A percentile compares a stretch with the other conserved stretches of the same genome.
Evolutionary conservation across 1,140 invertebrate species (phyloP).

Genomic region (Manduca sexta): DNA sequence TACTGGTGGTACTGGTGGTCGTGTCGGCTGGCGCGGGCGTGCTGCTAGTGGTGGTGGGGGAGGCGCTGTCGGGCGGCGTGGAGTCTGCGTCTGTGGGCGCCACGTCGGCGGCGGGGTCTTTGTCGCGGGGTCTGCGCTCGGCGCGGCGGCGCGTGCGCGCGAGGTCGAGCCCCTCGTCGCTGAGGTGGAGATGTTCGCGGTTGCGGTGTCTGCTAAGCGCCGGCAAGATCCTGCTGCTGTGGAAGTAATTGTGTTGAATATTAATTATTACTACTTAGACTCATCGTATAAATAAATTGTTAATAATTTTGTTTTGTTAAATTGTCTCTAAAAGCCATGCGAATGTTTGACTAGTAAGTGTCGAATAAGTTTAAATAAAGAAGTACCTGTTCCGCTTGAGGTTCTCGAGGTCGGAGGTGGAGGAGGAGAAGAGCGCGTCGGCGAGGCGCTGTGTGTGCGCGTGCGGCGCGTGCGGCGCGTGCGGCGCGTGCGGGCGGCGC

Average conservation of each 20-base stretch:
- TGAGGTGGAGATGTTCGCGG: slow-evolving; percentile 52
- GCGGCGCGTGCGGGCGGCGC: slow-evolving; percentile 4
- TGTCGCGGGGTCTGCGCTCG: slow-evolving; percentile 9
- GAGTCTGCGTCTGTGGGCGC: background rate
- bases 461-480: no score
- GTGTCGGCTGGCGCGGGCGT: no score
- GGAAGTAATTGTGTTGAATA: background rate
- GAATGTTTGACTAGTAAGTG: no score
- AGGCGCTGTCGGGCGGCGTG: slow-evolving; percentile 1
- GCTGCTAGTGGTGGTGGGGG: background rate
- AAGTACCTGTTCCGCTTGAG: slow-evolving; percentile 44
- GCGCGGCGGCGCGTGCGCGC: slow-evolving; percentile 4
- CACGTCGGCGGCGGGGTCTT: slow-evolving; percentile 10
- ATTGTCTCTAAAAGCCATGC: no score
- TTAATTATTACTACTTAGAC: no score
- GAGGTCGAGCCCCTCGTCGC: slow-evolving; percentile 44
- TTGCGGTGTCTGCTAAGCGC: slow-evolving; percentile 22
- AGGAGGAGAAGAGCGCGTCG: slow-evolving; percentile 45
- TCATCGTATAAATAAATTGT: no score
- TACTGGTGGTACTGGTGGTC: no score
- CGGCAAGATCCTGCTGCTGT: slow-evolving; percentile 10
- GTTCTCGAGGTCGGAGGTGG: slow-evolving; percentile 47
- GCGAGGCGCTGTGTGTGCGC: slow-evolving; percentile 22
- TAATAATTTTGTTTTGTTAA: no score
- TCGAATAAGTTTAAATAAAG: no score